Base-by-base conservation (phyloP, 2,797 vertebrate genomes). In the Yasuhikotakia modesta region DNA sequence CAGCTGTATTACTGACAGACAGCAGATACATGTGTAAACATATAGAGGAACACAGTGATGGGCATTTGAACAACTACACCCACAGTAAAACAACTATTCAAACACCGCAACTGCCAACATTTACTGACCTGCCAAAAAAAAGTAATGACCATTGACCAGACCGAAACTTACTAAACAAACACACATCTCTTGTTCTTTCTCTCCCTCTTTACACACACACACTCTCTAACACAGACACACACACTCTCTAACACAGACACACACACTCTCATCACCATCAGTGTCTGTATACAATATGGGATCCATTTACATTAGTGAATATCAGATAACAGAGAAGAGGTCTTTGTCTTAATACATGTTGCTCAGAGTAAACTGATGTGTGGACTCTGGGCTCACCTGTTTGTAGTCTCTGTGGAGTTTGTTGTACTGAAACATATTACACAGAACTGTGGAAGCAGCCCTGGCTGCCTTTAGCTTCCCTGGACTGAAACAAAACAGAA, bases 371-470 rank as follows among this genome's bases (percentile, higher is more conserved):
- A 57, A 8, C 45, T 46, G 12, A 70, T 53, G 64, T 71, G 66
- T 30, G 19, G n/a, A n/a, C 13, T 78, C 27, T 68, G 45, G 5
- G 14, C 35, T 0, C 87, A 98, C 97, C 91, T 91, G 90, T 86
- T 95, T 96, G 93, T 95, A 98, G 89, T 98, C 96, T 73, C 90
- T 95, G 89, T 98, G 96, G 61, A 99, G 94, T 84, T 97, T 98
- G 90, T 68, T 95, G 91, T 99, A 98, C 79, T 96, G 96, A 93
- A 97, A 98, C 95, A 99, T 96, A 89, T 99, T 99, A 86, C 91
- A 91, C 85, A 99, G 89, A 79, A 99, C 96, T 13, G 96, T 98
- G 60, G 95, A 93, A 0, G 96, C 95, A 0, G 96, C 96, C 50
- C 95, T 89, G 64, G 95, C 94, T 14, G 96, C 94, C 88, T 96